Conservation (phyloP, 2,888 invertebrate species). For the Creontiades dilutus region DNA sequence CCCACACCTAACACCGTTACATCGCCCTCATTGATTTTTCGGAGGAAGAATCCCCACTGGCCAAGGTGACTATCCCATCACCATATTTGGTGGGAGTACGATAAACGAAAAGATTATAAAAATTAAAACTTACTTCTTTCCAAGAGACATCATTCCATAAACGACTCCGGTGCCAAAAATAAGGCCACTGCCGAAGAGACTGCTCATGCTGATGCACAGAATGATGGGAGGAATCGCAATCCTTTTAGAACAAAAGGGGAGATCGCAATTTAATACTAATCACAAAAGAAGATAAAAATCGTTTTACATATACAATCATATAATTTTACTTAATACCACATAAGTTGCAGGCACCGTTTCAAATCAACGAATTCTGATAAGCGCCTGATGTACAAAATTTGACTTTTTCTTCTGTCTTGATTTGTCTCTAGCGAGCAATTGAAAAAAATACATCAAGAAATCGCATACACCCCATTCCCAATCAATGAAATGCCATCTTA, state of each 20-base stretch:
- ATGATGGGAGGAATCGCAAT: slow-evolving; percentile 89
- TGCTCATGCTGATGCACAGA: slow-evolving; percentile 86
- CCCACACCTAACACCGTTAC: too few species aligned
- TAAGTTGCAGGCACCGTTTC: too few species aligned
- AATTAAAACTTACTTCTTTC: slow-evolving; percentile 90
- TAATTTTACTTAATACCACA: too few species aligned
- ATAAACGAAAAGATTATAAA: background rate
- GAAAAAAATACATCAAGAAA: too few species aligned
- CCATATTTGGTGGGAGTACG: background rate
- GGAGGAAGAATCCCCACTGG: too few species aligned
- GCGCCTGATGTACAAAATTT: too few species aligned
- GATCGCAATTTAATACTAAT: slow-evolving; percentile 74
- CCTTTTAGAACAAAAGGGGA: slow-evolving; percentile 80
- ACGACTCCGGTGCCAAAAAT: slow-evolving; percentile 93
- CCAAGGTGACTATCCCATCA: background rate
- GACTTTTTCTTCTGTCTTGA: too few species aligned
- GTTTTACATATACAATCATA: background rate
- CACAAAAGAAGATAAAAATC: background rate
- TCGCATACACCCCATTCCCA: too few species aligned
- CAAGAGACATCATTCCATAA: slow-evolving; percentile 96
- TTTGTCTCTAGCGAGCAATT: too few species aligned
- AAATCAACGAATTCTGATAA: too few species aligned
- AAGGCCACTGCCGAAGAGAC: slow-evolving; percentile 91
- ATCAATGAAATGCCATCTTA: too few species aligned
- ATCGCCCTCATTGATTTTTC: too few species aligned